Percentiles rank a stretch among this genome's conserved stretches.
Evolutionary conservation across 2,888 invertebrate species (phyloP).

Genomic region (Fragum sueziense): DNA sequence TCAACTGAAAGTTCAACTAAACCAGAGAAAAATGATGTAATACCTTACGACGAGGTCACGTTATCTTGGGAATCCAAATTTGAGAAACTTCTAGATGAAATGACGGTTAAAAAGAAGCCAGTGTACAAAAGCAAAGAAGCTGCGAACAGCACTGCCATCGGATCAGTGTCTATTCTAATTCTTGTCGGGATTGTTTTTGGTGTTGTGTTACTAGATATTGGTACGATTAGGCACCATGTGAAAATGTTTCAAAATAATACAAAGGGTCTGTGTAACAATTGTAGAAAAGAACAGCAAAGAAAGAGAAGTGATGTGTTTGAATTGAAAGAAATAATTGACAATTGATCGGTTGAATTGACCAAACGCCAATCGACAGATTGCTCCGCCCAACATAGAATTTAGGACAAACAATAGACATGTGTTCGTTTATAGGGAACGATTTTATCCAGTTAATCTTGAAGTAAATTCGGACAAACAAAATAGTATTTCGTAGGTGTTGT

Average conservation of each 20-base stretch:
- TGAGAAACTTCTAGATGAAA: constrained; percentile 42
- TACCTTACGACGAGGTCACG: background rate
- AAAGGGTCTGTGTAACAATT: constrained; percentile 16
- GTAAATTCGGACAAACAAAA: no score
- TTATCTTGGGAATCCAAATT: constrained; percentile 21
- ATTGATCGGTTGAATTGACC: no score
- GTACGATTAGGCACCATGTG: constrained; percentile 42
- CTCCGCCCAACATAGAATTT: no score
- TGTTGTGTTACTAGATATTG: constrained; percentile 49
- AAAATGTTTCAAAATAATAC: constrained; percentile 27
- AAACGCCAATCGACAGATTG: no score
- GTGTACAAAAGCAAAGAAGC: constrained; percentile 41
- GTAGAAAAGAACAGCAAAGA: background rate
- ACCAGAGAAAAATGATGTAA: background rate
- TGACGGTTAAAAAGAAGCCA: constrained; percentile 47
- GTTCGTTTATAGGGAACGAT: no score
- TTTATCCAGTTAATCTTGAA: no score
- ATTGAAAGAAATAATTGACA: background rate
- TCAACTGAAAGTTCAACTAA: background rate
- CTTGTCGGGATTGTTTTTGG: constrained; percentile 45
- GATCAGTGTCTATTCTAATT: constrained; percentile 48
- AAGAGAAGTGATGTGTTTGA: constrained; percentile 9
- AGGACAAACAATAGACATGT: no score
- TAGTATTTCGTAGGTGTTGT: no score
- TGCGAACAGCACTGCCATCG: constrained; percentile 48